Conservation (phyloP, 2,888 invertebrate genomes). For the Scaptomyza parva region DNA sequence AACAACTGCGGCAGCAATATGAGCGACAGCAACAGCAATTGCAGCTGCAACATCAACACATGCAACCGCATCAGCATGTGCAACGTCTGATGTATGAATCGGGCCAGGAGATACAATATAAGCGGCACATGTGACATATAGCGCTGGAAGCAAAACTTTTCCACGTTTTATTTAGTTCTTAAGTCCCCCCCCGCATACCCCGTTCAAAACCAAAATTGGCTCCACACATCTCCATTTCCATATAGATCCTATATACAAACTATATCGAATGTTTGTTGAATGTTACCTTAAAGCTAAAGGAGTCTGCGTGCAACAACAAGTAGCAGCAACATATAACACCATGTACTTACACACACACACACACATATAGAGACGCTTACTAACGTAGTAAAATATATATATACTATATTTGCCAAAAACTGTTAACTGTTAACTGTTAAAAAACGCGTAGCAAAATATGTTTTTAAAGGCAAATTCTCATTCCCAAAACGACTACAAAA, state of each 20-base stretch:
- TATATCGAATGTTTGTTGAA: slow-evolving; percentile 5
- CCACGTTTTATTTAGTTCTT: slow-evolving; percentile 33
- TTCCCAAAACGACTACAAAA: slow-evolving; percentile 16
- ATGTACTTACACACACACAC: background rate
- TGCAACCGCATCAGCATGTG: slow-evolving; percentile 31
- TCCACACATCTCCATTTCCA: background rate
- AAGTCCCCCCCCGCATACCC: slow-evolving; percentile 10
- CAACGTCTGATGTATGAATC: slow-evolving; percentile 16
- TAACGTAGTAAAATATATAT: background rate
- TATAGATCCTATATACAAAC: background rate
- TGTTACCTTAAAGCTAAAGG: slow-evolving; percentile 1
- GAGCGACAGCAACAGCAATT: slow-evolving; percentile 24
- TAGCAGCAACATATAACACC: background rate
- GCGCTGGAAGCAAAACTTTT: slow-evolving; percentile 14
- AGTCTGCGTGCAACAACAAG: slow-evolving; percentile 9
- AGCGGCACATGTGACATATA: slow-evolving; percentile 22
- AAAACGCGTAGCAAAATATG: background rate
- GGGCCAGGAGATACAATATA: slow-evolving; percentile 12
- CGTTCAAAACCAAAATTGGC: background rate
- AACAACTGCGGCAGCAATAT: slow-evolving; percentile 29
- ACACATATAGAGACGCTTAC: too few species aligned
- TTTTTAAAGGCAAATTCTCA: slow-evolving; percentile 1
- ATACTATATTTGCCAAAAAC: slow-evolving; percentile 7
- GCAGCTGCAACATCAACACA: slow-evolving; percentile 32
- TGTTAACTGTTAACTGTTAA: background rate